These are phyloP conservation scores for Ladona fulva DNA, from an alignment of 1,140 invertebrate genomes.

Conservation along the genomic window DNA sequence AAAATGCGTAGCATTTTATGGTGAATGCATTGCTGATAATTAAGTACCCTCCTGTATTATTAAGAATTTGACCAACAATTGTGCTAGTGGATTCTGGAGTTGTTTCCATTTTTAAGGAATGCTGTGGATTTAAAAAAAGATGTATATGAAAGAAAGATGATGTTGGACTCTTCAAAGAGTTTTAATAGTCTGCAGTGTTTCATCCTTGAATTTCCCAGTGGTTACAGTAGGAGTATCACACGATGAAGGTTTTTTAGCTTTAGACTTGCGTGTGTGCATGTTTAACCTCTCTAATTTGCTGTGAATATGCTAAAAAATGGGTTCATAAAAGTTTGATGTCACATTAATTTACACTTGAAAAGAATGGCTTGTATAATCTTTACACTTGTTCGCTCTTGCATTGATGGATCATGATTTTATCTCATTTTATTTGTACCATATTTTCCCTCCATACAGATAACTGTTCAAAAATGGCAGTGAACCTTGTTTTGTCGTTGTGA, in stretches of 20 bases:
- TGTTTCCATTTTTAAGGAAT: too few species aligned
- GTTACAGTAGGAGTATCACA: background rate
- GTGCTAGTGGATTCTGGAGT: background rate
- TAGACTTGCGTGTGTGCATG: background rate
- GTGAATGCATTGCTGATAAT: background rate
- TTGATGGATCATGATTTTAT: slow-evolving; percentile 7
- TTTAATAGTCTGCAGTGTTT: background rate
- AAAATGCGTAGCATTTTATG: slow-evolving; percentile 2
- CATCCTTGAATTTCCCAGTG: background rate
- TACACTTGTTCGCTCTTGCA: background rate
- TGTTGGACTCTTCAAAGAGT: background rate
- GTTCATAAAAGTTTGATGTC: background rate
- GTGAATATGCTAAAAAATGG: slow-evolving; percentile 2
- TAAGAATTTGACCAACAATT: background rate
- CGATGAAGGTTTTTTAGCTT: background rate
- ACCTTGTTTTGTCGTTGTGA: slow-evolving; percentile 5
- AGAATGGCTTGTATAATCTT: background rate
- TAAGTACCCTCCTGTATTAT: background rate
- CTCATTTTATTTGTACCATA: slow-evolving; percentile 2
- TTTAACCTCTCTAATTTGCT: slow-evolving; percentile 6
- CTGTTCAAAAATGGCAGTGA: background rate
- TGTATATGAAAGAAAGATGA: too few species aligned
- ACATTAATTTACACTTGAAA: background rate
- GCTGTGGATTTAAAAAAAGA: too few species aligned
- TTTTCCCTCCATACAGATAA: background rate